These are phyloP conservation scores for Metopia argyrocephala DNA, from an alignment of 2,888 invertebrate genomes.

Conservation along the genomic window DNA sequence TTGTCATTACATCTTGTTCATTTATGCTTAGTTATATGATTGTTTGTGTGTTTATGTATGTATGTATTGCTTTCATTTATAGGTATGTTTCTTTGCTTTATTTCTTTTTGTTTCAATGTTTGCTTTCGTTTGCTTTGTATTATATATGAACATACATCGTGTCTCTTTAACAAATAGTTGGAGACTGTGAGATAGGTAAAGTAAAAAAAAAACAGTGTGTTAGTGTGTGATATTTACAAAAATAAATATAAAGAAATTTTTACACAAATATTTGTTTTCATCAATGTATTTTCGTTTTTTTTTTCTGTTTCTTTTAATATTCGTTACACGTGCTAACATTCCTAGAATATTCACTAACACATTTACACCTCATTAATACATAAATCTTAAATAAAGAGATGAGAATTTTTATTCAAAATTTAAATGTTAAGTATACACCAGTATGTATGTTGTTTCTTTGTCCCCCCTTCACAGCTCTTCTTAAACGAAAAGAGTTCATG, in stretches of 20 bases:
- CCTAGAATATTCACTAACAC: too few species aligned
- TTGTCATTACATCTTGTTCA: neutral
- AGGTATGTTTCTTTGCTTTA: conserved; percentile 5
- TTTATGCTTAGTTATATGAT: neutral
- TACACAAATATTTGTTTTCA: neutral
- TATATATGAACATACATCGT: neutral
- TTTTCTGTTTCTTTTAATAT: neutral
- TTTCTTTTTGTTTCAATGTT: neutral
- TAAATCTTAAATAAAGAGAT: neutral
- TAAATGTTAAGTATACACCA: conserved; percentile 12
- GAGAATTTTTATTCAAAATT: neutral
- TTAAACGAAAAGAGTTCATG: neutral
- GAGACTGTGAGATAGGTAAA: neutral
- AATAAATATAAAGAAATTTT: neutral
- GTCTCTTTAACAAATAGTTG: neutral
- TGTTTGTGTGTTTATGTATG: conserved; percentile 27
- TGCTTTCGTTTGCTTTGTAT: neutral
- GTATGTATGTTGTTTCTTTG: neutral
- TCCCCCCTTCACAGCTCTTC: too few species aligned
- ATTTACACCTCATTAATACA: too few species aligned
- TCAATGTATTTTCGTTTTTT: too few species aligned
- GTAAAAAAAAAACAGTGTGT: neutral
- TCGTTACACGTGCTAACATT: conserved; percentile 42
- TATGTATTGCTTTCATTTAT: conserved; percentile 20
- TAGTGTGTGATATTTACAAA: too few species aligned